Evolutionary conservation across 2,797 vertebrate genomes (phyloP), one percentile per base, ranked within the genome.

Genomic region (Phoxinus dragarum): DNA sequence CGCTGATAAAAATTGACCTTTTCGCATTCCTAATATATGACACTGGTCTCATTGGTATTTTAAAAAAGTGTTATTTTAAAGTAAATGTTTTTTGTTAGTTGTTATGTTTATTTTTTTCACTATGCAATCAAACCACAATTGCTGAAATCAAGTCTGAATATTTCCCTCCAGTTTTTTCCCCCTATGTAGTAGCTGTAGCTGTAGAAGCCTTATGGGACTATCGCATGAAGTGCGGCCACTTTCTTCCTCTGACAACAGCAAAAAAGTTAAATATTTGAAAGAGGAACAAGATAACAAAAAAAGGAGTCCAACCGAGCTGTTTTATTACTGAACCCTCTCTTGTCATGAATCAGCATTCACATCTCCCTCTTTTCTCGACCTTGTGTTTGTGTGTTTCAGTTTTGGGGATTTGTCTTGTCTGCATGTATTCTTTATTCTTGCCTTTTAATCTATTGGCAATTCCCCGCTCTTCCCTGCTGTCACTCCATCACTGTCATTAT

Each of bases 311-410:
- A 92, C 93, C 7, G 49, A 84, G 67, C 47, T 4, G 91, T 94
- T 94, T 95, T 92, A 94, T 93, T 93, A 90, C 88, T 90, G 91
- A 92, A 90, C 91, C 81, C 91, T 49, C 64, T 54, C 44, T 80
- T 80, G 31, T 54, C 64, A 54, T 54, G 1, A 81, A 21, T 66
- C 47, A 40, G 21, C 79, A 54, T 81, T 81, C 66, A 69, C 6
- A 40, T 52, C 79, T 52, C 19, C 12, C 17, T 67, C 47, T 81
- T 52, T 40, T 66, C 27, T 38, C 16, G 12, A 17, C 31, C 44
- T 69, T 69, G 79, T 54, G 31, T 81, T 69, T 68, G 44, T 52
- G 31, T 81, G 90, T 93, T 91, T 92, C 89, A 91, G 86, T 80
- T 89, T 88, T 91, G 86, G 47, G 80, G 85, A 47, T 72, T 59